Percentiles rank a stretch among this genome's conserved stretches.
These are phyloP conservation scores for Cryptosula pallasiana DNA, from an alignment of 2,888 invertebrate genomes.

Conservation along the genomic window DNA sequence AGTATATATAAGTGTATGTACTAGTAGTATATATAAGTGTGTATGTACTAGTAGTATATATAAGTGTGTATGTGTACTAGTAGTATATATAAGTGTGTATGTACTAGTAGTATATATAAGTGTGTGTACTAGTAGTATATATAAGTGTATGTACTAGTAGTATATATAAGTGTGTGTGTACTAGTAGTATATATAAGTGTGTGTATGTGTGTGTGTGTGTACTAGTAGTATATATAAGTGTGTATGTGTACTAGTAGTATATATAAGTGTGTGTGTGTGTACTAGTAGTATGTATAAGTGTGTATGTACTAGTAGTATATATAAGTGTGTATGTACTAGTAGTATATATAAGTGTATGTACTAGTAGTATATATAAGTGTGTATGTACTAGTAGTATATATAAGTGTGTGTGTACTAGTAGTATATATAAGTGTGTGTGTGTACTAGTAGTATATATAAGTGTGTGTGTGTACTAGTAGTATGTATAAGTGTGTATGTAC, in stretches of 20 bases:
- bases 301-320: not conserved
- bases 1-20: not conserved
- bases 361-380: too few species aligned
- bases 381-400: not conserved
- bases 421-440: not conserved
- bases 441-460: slow-evolving; percentile 75
- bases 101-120: not conserved
- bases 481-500: not conserved
- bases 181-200: too few species aligned
- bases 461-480: too few species aligned
- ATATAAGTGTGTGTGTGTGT: slow-evolving; percentile 55
- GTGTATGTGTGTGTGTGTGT: too few species aligned
- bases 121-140: not conserved
- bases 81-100: too few species aligned
- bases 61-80: slow-evolving; percentile 55
- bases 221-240: not conserved
- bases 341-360: not conserved
- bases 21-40: not conserved
- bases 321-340: not conserved
- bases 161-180: slow-evolving; percentile 57
- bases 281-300: too few species aligned
- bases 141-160: too few species aligned
- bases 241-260: not conserved
- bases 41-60: slow-evolving; percentile 80
- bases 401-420: not conserved